Base-by-base conservation (phyloP, 2,888 invertebrate species). In the Odontomyia ornata region DNA sequence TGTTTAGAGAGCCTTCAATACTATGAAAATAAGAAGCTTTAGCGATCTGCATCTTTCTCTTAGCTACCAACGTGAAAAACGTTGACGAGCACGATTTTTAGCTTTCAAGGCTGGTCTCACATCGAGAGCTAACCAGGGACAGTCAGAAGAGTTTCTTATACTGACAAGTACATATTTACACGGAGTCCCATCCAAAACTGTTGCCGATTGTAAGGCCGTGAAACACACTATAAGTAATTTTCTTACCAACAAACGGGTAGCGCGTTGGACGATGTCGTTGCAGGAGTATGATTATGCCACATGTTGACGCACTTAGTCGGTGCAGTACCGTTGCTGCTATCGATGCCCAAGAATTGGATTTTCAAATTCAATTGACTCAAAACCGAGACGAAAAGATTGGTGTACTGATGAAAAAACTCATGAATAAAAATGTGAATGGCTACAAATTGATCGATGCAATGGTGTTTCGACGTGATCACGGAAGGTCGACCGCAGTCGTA, bases 181-280 rank as follows among this genome's bases (percentile, higher is more conserved):
- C 0, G 82, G 82, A 21, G 78, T 80, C 25, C 65, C 77, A 69
- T 82, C 82, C 76, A 82, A 80, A 77, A 80, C 82, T n/a, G 76
- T 82, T 1, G 83, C 82, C 4, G 82, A 82, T 75, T 83, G 81
- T 72, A 77, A 81, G 52, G 52, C 52, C 52, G 52, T 52, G 13
- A 52, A 52, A 52, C 52, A 52, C 13, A 52, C 52, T 3, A n/a
- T 52, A 52, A 52, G 52, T 9, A 52, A 52, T 52, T 52, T 52
- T 11, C 52, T 15, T 52, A 52, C 52, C 15, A 52, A 52, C 52
- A 52, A 52, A 11, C 52, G n/a, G n/a, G n/a, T n/a, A n/a, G n/a
- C n/a, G n/a, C n/a, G n/a, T n/a, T n/a, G n/a, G n/a, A n/a, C n/a
- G 13, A 11, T 3, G 15, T n/a, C n/a, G n/a, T 15, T 18, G 52